Base-by-base conservation (phyloP, 2,113 vertebrate species). In the Grus americana region DNA sequence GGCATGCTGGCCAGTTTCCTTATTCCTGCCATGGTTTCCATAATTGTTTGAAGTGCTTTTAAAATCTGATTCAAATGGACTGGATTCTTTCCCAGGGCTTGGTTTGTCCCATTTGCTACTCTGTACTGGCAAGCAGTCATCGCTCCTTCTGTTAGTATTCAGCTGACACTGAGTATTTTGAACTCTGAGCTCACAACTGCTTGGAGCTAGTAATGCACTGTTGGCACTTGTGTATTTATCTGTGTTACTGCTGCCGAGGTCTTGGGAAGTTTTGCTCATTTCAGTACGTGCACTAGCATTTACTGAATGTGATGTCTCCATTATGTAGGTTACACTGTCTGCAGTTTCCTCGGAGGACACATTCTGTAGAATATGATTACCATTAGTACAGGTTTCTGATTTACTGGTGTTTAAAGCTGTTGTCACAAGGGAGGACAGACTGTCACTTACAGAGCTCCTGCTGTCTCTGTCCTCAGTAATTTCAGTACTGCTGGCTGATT, bases 71-170 rank as follows among this genome's bases (percentile, higher is more conserved):
- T 75, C 58, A 32, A 76, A 88, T 14, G 76, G 38, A 66, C 70
- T 95, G 36, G 90, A 61, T 57, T 97, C 97, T 40, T 96, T 93
- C 79, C 84, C 85, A 57, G 91, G 58, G 67, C 62, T 57, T 73
- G 97, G 86, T 40, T 97, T 92, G 47, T 93, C 54, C 75, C 97
- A 96, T 78, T 96, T 70, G 75, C 96, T 97, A 27, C 93, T 55
- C 84, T 98, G 96, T 66, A 9, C 49, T 59, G 92, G 86, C 91
- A 83, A 47, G 79, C 22, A 54, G 47, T 90, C 88, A 11, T 44
- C 61, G 5, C 76, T 84, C 78, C 62, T 76, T 47, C 76, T 52
- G 5, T 15, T 65, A 34, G 52, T 6, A 29, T n/a, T 85, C 46
- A 67, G 76, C 65, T 84, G 88, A 79, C 74, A 50, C 40, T 7